A percentile compares a stretch with the other conserved stretches of the same genome.
Evolutionary conservation across 2,797 vertebrate genomes (phyloP).

Genomic region (Odontamblyopus rebecca): DNA sequence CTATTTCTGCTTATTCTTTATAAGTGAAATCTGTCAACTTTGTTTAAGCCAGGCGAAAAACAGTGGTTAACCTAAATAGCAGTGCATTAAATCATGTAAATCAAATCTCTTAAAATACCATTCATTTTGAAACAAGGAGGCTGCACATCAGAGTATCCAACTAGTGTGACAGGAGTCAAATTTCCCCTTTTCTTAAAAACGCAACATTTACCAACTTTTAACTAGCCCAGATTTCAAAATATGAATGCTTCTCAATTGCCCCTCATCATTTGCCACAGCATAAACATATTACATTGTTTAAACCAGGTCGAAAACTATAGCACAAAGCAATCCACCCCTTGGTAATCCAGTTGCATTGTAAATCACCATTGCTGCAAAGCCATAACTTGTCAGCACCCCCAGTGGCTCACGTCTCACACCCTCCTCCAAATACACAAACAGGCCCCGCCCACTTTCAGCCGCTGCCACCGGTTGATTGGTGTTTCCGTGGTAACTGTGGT

Average conservation of each 20-base stretch:
- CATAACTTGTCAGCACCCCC: slow-evolving; percentile 43
- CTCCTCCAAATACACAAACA: slow-evolving; percentile 19
- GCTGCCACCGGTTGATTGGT: slow-evolving; percentile 65
- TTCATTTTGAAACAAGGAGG: background rate
- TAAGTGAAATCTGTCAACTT: background rate
- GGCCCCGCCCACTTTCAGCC: slow-evolving; percentile 36
- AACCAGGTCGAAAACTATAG: background rate
- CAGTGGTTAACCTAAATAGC: background rate
- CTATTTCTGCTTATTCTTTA: background rate
- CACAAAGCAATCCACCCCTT: background rate
- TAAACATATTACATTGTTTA: background rate
- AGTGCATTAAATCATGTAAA: background rate
- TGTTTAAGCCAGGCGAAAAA: background rate
- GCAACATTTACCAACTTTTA: no score
- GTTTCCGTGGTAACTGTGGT: slow-evolving; percentile 57
- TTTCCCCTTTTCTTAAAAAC: no score
- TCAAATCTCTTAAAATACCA: background rate
- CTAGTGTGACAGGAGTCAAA: no score
- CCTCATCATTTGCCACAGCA: background rate
- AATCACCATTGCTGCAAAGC: slow-evolving; percentile 12
- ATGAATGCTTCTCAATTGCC: background rate
- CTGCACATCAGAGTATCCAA: background rate
- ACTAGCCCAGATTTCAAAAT: background rate
- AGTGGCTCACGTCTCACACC: slow-evolving; percentile 16
- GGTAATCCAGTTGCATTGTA: slow-evolving; percentile 3